These are phyloP conservation scores for Holocentrus rufus DNA, from an alignment of 2,797 vertebrate species.

Conservation along the genomic window DNA sequence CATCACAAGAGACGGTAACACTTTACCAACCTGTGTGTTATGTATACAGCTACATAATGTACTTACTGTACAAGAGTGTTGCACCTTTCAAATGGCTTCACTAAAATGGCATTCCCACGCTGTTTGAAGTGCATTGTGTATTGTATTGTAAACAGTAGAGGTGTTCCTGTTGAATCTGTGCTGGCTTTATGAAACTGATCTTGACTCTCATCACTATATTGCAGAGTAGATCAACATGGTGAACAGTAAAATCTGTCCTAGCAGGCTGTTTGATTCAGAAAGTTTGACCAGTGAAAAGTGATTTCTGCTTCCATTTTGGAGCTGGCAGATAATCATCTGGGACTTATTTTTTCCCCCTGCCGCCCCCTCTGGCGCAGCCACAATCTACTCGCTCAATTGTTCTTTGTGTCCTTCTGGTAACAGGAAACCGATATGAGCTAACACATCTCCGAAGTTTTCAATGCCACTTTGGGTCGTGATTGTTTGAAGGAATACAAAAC, in stretches of 20 bases:
- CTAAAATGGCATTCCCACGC: too few species aligned
- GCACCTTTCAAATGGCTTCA: too few species aligned
- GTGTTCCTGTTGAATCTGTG: too few species aligned
- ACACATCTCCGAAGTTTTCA: slow-evolving; percentile 50
- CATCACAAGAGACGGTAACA: too few species aligned
- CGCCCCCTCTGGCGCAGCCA: slow-evolving; percentile 44
- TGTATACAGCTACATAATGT: too few species aligned
- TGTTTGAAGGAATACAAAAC: slow-evolving; percentile 52
- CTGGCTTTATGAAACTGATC: too few species aligned
- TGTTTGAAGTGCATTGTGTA: too few species aligned
- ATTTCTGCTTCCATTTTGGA: slow-evolving; percentile 40
- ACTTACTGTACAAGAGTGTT: too few species aligned
- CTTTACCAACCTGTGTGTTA: too few species aligned
- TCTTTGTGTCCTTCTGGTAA: slow-evolving; percentile 49
- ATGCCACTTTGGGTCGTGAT: slow-evolving; percentile 44
- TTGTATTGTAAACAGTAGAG: too few species aligned
- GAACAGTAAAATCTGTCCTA: neutral
- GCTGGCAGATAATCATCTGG: slow-evolving; percentile 47
- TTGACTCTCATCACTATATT: too few species aligned
- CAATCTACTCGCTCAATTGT: slow-evolving; percentile 58
- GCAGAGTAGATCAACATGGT: neutral
- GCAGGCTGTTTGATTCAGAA: neutral
- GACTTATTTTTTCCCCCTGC: slow-evolving; percentile 57
- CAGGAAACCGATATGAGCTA: slow-evolving; percentile 49
- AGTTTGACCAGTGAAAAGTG: neutral